Conservation (phyloP, 2,797 vertebrate genomes). For the Mastacembelus armatus region DNA sequence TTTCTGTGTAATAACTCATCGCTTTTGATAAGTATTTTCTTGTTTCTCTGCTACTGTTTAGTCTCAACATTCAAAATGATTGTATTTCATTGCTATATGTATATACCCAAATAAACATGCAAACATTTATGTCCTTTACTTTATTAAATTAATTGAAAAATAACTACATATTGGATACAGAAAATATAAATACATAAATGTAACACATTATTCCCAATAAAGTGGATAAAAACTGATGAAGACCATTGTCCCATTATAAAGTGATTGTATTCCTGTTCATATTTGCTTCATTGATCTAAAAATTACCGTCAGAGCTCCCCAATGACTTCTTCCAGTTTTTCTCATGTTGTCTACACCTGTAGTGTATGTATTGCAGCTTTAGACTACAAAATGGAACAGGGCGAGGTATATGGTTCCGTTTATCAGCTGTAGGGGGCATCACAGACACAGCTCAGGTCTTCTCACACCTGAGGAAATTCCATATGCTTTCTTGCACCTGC, state of each 20-base stretch:
- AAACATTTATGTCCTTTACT: too few species aligned
- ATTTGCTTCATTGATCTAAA: background rate
- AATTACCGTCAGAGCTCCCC: background rate
- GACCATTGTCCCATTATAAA: background rate
- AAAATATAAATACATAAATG: too few species aligned
- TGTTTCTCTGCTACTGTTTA: background rate
- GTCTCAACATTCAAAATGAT: too few species aligned
- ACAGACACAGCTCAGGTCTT: conserved; percentile 27
- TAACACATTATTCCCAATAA: background rate
- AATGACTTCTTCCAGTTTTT: background rate
- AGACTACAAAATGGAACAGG: conserved; percentile 30
- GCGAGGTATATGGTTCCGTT: background rate
- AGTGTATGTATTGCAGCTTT: background rate
- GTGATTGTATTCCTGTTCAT: background rate
- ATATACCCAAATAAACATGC: too few species aligned
- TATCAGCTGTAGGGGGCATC: conserved; percentile 56
- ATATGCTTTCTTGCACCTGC: conserved; percentile 47
- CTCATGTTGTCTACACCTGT: background rate
- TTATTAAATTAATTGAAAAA: too few species aligned
- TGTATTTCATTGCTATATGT: too few species aligned
- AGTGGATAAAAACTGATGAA: background rate
- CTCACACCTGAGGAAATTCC: conserved; percentile 47
- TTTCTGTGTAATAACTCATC: background rate
- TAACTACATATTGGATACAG: too few species aligned
- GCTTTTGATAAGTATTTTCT: background rate